These are phyloP conservation scores for Lasaia peninsularis DNA, from an alignment of 1,140 invertebrate species.

Conservation along the genomic window DNA sequence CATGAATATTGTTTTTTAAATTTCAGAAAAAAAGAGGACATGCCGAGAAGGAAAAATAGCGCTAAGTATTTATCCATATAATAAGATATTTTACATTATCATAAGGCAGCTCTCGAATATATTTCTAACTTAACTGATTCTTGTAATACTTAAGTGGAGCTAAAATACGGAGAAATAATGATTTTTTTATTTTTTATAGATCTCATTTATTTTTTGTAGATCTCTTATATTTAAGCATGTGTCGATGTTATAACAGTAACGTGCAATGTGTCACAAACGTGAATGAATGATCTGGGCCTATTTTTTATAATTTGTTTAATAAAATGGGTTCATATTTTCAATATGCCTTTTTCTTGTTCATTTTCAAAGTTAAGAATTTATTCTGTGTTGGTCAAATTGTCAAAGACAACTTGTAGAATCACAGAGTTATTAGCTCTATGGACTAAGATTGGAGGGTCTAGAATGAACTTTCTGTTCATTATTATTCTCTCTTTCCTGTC, in stretches of 20 bases:
- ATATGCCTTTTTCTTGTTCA: not conserved
- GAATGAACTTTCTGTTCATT: too few species aligned
- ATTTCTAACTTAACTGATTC: not conserved
- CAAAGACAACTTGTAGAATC: too few species aligned
- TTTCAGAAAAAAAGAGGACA: constrained; percentile 38
- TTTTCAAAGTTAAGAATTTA: too few species aligned
- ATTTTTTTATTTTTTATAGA: not conserved
- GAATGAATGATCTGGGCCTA: constrained; percentile 5
- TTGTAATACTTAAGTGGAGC: not conserved
- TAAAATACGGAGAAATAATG: not conserved
- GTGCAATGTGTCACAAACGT: not conserved
- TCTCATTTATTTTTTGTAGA: not conserved
- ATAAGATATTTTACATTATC: constrained; percentile 14
- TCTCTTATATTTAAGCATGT: not conserved
- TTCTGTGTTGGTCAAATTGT: too few species aligned
- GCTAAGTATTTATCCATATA: constrained; percentile 13
- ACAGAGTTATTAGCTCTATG: too few species aligned
- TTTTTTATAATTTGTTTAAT: not conserved
- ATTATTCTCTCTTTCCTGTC: too few species aligned
- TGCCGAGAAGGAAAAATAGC: constrained; percentile 31
- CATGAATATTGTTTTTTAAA: constrained; percentile 17
- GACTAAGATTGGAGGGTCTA: too few species aligned
- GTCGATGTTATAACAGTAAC: not conserved
- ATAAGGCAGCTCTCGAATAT: constrained; percentile 13
- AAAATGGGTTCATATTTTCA: not conserved